Evolutionary conservation across 2,888 invertebrate species (phyloP).

Genomic region (Nymphalis c-album): DNA sequence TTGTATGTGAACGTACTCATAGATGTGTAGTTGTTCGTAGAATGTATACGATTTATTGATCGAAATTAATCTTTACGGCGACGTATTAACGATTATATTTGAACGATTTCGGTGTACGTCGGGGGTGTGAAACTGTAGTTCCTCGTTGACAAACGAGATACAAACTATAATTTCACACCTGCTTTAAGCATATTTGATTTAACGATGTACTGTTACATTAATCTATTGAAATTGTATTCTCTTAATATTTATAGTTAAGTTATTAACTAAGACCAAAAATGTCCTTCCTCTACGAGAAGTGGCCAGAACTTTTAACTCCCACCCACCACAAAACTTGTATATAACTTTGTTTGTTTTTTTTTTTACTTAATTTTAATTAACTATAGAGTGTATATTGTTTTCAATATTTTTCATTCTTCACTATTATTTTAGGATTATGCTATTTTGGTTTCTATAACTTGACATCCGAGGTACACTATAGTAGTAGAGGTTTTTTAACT

Average conservation of each 20-base stretch:
- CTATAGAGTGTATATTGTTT: constrained; percentile 56
- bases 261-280: constrained; percentile 55
- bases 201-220: constrained; percentile 29
- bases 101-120: not conserved
- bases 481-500: constrained; percentile 4
- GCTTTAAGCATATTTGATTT: constrained; percentile 5
- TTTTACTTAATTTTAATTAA: constrained; percentile 56
- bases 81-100: not conserved
- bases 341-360: constrained; percentile 61
- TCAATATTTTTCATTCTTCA: constrained; percentile 37
- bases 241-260: constrained; percentile 40
- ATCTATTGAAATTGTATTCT: constrained; percentile 32
- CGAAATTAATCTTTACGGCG: constrained; percentile 4
- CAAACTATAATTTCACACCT: constrained; percentile 4
- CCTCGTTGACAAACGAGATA: not conserved
- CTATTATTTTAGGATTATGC: constrained; percentile 25
- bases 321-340: constrained; percentile 70
- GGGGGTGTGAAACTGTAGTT: constrained; percentile 7
- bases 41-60: not conserved
- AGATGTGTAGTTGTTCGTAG: not conserved
- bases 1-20: not conserved
- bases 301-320: constrained; percentile 69
- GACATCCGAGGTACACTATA: not conserved
- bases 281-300: constrained; percentile 54
- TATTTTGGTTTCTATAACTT: constrained; percentile 2